A percentile compares a stretch with the other conserved stretches of the same genome.
Evolutionary conservation across 2,797 vertebrate genomes (phyloP).

Genomic region (Manis crassicaudata): DNA sequence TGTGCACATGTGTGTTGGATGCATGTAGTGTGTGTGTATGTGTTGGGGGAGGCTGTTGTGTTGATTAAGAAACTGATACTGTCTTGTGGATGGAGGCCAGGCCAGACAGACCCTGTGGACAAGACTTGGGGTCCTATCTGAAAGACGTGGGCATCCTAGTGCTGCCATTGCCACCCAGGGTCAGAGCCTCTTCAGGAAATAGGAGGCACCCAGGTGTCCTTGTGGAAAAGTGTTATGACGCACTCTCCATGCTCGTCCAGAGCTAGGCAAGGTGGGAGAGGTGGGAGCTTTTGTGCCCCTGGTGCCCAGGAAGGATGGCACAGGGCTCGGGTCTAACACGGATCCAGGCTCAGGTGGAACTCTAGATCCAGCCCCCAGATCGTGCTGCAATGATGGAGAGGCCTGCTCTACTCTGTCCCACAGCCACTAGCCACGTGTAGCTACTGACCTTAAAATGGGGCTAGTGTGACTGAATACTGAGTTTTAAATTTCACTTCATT

Average conservation of each 20-base stretch:
- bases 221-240: rapidly evolving
- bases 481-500: background rate
- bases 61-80: rapidly evolving
- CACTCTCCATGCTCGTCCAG: rapidly evolving
- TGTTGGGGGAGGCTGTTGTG: background rate
- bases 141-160: background rate
- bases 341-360: background rate
- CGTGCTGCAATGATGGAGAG: rapidly evolving
- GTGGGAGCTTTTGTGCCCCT: rapidly evolving
- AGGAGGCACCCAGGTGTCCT: background rate
- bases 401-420: background rate
- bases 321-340: background rate
- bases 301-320: rapidly evolving
- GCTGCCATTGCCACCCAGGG: background rate
- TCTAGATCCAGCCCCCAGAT: background rate
- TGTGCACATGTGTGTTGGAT: rapidly evolving
- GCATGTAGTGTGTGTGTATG: background rate
- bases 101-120: background rate
- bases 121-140: background rate
- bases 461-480: background rate
- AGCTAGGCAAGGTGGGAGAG: too few relatives aligned
- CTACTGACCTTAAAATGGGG: background rate
- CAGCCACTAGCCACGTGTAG: background rate
- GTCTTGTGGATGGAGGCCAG: background rate
- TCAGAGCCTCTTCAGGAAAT: background rate